Conservation (phyloP, 1,140 invertebrate genomes). For the Coelopa frigida region DNA sequence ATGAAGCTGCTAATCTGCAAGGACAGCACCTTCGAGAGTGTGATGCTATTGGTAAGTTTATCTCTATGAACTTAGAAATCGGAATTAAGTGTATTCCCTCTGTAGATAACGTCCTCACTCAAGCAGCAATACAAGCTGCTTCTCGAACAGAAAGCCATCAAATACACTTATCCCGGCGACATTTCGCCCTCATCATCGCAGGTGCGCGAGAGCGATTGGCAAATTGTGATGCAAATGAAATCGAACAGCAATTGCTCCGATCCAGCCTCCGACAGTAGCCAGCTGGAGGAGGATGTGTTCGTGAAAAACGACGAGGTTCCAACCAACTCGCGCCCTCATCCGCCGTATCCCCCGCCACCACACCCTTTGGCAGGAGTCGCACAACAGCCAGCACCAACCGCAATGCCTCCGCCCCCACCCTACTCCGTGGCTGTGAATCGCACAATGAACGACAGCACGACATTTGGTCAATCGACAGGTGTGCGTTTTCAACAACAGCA, state of each 20-base stretch:
- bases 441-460: background rate
- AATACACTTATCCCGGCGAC: slow-evolving; percentile 54
- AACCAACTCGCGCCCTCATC: background rate
- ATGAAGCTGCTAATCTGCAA: slow-evolving; percentile 56
- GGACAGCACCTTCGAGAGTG: slow-evolving; percentile 59
- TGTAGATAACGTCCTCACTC: slow-evolving; percentile 59
- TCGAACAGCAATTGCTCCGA: slow-evolving; percentile 36
- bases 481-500: slow-evolving; percentile 31
- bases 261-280: slow-evolving; percentile 37
- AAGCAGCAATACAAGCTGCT: slow-evolving; percentile 57
- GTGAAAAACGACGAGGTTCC: slow-evolving; percentile 21
- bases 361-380: too few species aligned
- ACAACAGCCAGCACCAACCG: too few species aligned
- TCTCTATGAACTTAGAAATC: background rate
- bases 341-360: background rate
- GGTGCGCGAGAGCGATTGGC: slow-evolving; percentile 38
- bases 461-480: slow-evolving; percentile 22
- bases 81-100: slow-evolving; percentile 9
- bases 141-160: slow-evolving; percentile 54
- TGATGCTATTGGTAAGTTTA: slow-evolving; percentile 56
- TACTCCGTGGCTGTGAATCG: slow-evolving; percentile 15
- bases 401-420: slow-evolving; percentile 13
- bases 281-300: slow-evolving; percentile 38
- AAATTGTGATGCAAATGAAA: slow-evolving; percentile 38
- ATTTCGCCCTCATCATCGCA: slow-evolving; percentile 25